phyloP scores from a whole-genome alignment of 2,888 invertebrate genomes.

The Matsumyia berberina region DNA sequence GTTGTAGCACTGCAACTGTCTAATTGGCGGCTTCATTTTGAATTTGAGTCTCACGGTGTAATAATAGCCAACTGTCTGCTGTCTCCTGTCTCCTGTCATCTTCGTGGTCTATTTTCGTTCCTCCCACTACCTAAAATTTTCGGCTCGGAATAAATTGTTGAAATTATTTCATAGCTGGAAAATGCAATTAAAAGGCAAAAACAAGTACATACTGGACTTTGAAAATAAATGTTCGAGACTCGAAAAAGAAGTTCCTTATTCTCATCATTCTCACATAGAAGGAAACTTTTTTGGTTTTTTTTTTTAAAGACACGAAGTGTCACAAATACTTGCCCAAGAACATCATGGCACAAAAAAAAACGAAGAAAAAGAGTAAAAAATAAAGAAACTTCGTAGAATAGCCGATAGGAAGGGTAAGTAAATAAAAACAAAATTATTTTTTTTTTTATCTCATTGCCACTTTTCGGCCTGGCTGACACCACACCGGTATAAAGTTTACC shows the following conservation, averaged over 20 bases:
- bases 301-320: constrained; percentile 48
- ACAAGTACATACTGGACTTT: not conserved
- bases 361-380: not conserved
- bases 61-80: not conserved
- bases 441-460: constrained; percentile 26
- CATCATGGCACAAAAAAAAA: constrained; percentile 3
- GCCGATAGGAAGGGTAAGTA: not conserved
- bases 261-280: too few species aligned
- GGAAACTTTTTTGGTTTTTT: not conserved
- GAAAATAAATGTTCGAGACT: constrained; percentile 2
- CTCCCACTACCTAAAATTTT: constrained; percentile 13
- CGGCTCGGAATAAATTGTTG: not conserved
- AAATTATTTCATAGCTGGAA: not conserved
- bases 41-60: constrained; percentile 7
- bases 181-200: not conserved
- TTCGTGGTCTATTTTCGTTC: constrained; percentile 39
- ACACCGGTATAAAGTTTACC: constrained; percentile 33
- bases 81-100: constrained; percentile 11
- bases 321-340: constrained; percentile 49
- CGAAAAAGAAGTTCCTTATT: not conserved
- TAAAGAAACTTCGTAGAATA: not conserved
- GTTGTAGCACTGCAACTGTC: constrained; percentile 33
- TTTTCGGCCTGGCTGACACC: not conserved
- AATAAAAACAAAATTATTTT: constrained; percentile 15
- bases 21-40: constrained; percentile 41